Base-by-base conservation (phyloP, 1,140 invertebrate species). In the Pararge aegeria region DNA sequence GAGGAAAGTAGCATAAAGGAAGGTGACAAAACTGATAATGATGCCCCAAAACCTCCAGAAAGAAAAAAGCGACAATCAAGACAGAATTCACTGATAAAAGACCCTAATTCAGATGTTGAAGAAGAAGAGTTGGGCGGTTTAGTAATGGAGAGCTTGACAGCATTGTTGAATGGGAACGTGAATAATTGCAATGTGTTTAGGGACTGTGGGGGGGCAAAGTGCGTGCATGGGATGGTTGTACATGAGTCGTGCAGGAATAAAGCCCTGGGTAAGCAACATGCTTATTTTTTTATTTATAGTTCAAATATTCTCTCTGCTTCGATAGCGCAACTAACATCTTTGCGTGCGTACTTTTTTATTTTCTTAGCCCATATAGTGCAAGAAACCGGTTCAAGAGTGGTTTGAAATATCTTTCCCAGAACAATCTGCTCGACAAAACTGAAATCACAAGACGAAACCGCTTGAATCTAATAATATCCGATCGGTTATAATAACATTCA, bases 121-220 rank as follows among this genome's bases (percentile, higher is more conserved):
- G 93, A 95, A 68, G 95, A 97, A 78, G 94, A 94, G 62, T 80
- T 98, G 52, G 97, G 97, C 19, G 93, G 93, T 54, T 91, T 97
- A 68, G 93, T 97, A 0, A 96, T 98, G 92, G 97, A 98, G 79
- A 94, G 95, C 4, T 83, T 98, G 12, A 96, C 96, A 0, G 92
- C 95, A 49, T 87, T 98, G 16, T 91, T 99, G 56, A 92, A 90
- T 58, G 93, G 94, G 13, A 98, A 97, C 83, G 93, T 93, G 44
- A 94, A 94, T 62, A 99, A 99, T 91, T 97, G 97, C 44, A 95
- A 95, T 81, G 95, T 98, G 42, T 98, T 99, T 83, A 92, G 97
- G 50, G 96, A 98, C 83, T 97, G 96, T 78, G 96, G 96, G 1
- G 97, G 97, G 29, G 96, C 97, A 2, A 94, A 97, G 57, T 97